Percentiles rank a stretch among this genome's conserved stretches.
phyloP scores from a whole-genome alignment of 37 sponge, comb jelly and placozoan species.

The Haliclona indistincta region DNA sequence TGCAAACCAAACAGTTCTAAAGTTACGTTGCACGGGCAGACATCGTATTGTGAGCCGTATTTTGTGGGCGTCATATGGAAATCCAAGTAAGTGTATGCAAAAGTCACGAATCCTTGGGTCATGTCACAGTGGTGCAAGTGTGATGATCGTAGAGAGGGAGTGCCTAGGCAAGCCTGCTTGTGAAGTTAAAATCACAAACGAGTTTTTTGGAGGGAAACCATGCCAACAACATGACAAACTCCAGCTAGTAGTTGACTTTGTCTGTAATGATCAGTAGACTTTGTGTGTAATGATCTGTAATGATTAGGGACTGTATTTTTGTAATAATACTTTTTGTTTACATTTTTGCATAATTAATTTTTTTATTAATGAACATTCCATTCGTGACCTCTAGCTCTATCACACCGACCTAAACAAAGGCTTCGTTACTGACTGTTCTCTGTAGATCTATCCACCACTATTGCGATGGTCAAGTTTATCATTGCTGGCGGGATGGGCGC shows the following conservation, averaged over 20 bases:
- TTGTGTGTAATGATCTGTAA: too few species aligned
- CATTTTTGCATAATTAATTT: too few species aligned
- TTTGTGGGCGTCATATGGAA: conserved; percentile 31
- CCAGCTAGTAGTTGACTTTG: too few species aligned
- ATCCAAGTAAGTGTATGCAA: background rate
- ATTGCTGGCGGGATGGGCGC: conserved; percentile 58
- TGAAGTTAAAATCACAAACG: background rate
- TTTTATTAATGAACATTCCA: too few species aligned
- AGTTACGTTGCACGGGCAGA: background rate
- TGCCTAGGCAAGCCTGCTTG: background rate
- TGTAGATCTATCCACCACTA: background rate
- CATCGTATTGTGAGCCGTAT: conserved; percentile 1
- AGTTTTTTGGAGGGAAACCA: conserved; percentile 4
- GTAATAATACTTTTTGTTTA: too few species aligned
- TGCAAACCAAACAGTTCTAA: background rate
- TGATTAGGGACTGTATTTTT: too few species aligned
- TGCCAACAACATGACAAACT: too few species aligned
- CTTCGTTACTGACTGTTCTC: background rate
- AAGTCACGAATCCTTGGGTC: background rate
- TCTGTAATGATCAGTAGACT: too few species aligned
- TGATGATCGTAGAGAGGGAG: background rate
- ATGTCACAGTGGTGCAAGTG: conserved; percentile 5
- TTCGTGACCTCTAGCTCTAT: too few species aligned
- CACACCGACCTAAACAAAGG: background rate
- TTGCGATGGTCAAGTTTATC: conserved; percentile 22